Base-by-base conservation (phyloP, 2,888 invertebrate genomes). In the Limenitis camilla region DNA sequence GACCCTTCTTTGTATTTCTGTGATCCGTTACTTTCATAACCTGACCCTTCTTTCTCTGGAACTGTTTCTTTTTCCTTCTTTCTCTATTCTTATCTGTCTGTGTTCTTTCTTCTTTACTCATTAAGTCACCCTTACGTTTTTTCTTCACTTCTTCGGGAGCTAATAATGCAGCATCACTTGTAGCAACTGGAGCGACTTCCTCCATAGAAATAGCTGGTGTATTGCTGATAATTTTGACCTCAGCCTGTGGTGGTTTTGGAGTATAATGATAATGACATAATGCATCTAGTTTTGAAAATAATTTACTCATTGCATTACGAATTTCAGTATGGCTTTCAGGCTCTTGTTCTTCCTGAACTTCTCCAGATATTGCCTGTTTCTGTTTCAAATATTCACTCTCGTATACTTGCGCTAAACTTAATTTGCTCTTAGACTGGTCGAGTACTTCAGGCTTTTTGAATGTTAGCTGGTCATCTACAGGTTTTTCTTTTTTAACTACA, bases 251-350 rank as follows among this genome's bases (percentile, higher is more conserved):
- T 52, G 92, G 90, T 86, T 93, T 95, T 0, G 99, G 98, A 40
- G 97, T 97, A 69, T 94, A 99, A 77, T 98, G 96, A 79, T 94
- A 98, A 77, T 99, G 97, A 1, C 94, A 94, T 9, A 99, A 86
- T 0, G 98, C 95, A 81, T 99, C 97, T 38, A 99, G 85, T 76
- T 98, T 94, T 0, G 89, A 75, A 69, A 98, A 97, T 5, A 99
- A 74, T 0, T 89, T 84, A 8, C 88, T 85, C 93, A 98, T 94
- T 61, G 91, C 82, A 52, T 90, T 88, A 60, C 91, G 90, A 32
- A 99, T 94, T 76, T 94, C 92, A 55, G 89, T 91, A 68, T 97
- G 96, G 56, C 91, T 90, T 63, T 93, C 91, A 0, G 94, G 92
- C 72, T 93, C 93, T 28, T 81, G 77, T n/a, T 84, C 82, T 40